These are phyloP conservation scores for Ictalurus furcatus DNA, from an alignment of 2,113 vertebrate species.

Conservation along the genomic window DNA sequence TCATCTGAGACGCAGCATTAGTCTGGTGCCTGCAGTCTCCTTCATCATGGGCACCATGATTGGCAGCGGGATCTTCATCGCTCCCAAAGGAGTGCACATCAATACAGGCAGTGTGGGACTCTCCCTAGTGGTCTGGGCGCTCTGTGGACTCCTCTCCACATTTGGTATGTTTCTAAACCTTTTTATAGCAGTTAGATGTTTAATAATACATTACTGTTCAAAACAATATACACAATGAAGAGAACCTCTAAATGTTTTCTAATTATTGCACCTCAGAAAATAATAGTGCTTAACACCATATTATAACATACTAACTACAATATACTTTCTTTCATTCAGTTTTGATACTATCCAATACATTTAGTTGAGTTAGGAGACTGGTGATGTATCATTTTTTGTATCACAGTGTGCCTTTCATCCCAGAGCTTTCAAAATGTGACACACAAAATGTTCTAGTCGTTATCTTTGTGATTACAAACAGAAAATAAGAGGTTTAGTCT, in stretches of 20 bases:
- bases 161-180: constrained; percentile 72
- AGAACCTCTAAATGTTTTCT: background rate
- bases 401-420: too few relatives aligned
- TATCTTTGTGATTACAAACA: too few relatives aligned
- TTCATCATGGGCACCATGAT: constrained; percentile 83
- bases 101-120: constrained; percentile 84
- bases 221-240: background rate
- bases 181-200: background rate
- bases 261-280: background rate
- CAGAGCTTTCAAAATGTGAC: too few relatives aligned
- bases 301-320: background rate
- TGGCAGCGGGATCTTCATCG: constrained; percentile 89
- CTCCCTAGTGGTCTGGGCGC: constrained; percentile 81
- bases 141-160: constrained; percentile 81
- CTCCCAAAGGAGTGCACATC: constrained; percentile 83
- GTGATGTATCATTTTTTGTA: too few relatives aligned
- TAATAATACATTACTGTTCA: background rate
- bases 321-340: too few relatives aligned
- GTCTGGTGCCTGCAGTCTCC: constrained; percentile 74
- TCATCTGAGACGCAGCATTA: constrained; percentile 76
- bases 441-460: too few relatives aligned
- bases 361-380: too few relatives aligned
- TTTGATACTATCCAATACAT: too few relatives aligned
- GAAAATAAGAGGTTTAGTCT: too few relatives aligned
- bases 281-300: background rate